Evolutionary conservation across 2,797 vertebrate species (phyloP), one percentile per base, ranked within the genome.

Genomic region (Sebastes diploproa): DNA sequence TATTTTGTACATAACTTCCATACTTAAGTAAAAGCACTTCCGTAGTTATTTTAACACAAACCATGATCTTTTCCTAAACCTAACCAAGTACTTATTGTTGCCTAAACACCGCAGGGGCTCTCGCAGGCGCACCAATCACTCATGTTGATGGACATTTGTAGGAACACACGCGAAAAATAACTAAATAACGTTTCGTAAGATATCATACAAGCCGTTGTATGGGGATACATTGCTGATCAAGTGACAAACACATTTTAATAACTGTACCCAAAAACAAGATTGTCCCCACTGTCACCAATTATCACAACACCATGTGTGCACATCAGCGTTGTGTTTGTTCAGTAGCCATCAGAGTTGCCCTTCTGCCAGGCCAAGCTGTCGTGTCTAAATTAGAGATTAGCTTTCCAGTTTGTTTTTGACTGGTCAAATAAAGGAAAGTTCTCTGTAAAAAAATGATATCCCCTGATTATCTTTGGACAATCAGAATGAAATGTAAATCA

Each of bases 61-160:
- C 23, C 25, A 59, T 25, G 54, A 25, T 23, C 46, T 50, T 50
- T 50, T 50, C 46, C 46, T 50, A 50, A 50, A 50, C 46, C 18
- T 50, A 50, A 50, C 7, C 46, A 20, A 50, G 46, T 46, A 46
- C 42, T 46, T 18, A 46, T 0, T 42, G 42, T 46, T 46, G 16
- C 42, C 42, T 46, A 7, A 46, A 46, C 42, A 46, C 16, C 7
- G 42, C 16, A 46, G 7, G 42, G 16, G 14, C 38, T 42, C 14
- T 16, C 14, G 0, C 42, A 46, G 42, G 42, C 1, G 7, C 42
- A 18, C 42, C 16, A 0, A 46, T 46, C 42, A 46, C 42, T 46
- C 42, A 46, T 46, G 42, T 18, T 46, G 42, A 46, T 46, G 42
- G 42, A 46, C 42, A 46, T 46, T 46, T 0, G 6, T 46, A 46